Base-by-base conservation (phyloP, 2,113 vertebrate species). In the Physeter macrocephalus region DNA sequence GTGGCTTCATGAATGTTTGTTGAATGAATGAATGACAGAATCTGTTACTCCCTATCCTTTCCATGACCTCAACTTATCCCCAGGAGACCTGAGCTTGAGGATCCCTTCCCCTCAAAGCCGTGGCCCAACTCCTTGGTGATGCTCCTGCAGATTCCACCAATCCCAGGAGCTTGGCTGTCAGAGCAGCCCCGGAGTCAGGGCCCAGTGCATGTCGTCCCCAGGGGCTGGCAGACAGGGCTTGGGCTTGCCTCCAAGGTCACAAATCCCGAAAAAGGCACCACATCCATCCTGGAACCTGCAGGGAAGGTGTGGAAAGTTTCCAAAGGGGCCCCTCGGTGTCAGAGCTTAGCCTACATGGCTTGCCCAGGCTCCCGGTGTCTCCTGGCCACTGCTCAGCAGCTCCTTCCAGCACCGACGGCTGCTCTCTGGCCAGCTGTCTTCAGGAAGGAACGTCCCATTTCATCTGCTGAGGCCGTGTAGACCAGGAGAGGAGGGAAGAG, bases 21-120 rank as follows among this genome's bases (percentile, higher is more conserved):
- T 95, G 96, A 97, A 69, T 94, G 97, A 97, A 93, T 87, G 94
- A 95, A 27, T 62, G 93, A 97, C 67, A 90, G 54, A 64, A 81
- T 39, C 61, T 72, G 31, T 62, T 93, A 83, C 72, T 96, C 66
- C 20, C 41, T 15, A 52, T 93, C 62, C 86, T 95, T 92, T 92
- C 86, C 69, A 46, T 96, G 97, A 95, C 66, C 96, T 97, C 97
- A 96, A 84, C 62, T 52, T 95, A 64, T 46, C 74, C 92, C 64
- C 41, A 75, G 64, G 90, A 86, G 96, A 81, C 62, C 67, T 3
- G 39, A 80, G 94, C 86, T 82, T 52, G 71, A 2, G 3, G 54
- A 43, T 36, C 46, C 52, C 31, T 67, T 52, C 31, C 41, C 59
- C 4, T 27, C 12, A 15, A 5, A 77, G 80, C 43, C 25, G 18